phyloP scores from a whole-genome alignment of 1,140 invertebrate genomes.

The Geopemphigus sp. region DNA sequence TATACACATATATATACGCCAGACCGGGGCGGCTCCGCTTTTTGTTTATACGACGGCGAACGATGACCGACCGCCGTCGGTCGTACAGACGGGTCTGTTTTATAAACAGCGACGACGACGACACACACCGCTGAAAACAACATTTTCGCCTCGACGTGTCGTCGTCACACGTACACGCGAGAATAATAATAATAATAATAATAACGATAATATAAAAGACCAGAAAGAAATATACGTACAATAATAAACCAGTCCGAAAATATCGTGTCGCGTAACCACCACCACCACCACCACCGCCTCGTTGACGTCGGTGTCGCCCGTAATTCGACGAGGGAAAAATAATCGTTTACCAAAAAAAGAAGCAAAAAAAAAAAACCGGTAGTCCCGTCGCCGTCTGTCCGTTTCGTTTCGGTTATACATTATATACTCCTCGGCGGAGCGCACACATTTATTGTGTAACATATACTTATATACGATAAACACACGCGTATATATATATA shows the following conservation, averaged over 20 bases:
- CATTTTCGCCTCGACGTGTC: too few species aligned
- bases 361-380: too few species aligned
- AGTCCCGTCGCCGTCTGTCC: not conserved
- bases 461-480: too few species aligned
- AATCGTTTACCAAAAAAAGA: not conserved
- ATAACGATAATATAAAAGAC: not conserved
- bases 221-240: too few species aligned
- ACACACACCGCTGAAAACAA: not conserved
- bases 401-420: not conserved
- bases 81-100: not conserved
- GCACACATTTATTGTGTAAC: too few species aligned
- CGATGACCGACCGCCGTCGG: slow-evolving; percentile 1
- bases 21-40: not conserved
- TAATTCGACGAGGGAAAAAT: too few species aligned
- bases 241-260: not conserved
- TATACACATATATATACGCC: too few species aligned
- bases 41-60: slow-evolving; percentile 1
- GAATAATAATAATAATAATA: not conserved
- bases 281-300: too few species aligned
- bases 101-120: not conserved
- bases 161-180: not conserved
- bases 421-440: not conserved
- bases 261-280: not conserved
- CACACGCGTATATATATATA: too few species aligned
- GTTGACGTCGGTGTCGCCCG: too few species aligned